Evolutionary conservation across 1,140 invertebrate genomes (phyloP), one percentile per base, ranked within the genome.

Genomic region (Eumaeus atala): DNA sequence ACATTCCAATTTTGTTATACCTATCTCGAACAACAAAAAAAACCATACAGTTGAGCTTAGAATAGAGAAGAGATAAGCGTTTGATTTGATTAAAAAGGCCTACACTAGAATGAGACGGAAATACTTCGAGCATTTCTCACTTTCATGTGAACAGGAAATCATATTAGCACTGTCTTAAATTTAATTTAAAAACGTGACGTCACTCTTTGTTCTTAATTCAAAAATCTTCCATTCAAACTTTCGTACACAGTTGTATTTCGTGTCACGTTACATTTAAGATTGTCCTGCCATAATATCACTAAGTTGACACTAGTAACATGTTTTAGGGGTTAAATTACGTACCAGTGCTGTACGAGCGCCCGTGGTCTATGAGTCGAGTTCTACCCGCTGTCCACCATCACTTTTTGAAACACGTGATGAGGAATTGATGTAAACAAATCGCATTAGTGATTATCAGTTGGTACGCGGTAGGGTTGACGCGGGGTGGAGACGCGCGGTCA

Each of bases 351-450:
- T 21, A 54, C 21, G 61, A 35, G 54, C 52, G 17, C 36, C 48
- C 36, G 56, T 28, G 47, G 52, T 51, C 57, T 56, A 54, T 56
- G 49, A n/a, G 44, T 44, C 42, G 38, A 9, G 48, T 56, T 62
- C 61, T 67, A 66, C 57, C 67, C 60, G 56, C 59, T 63, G 65
- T 62, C 67, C 58, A 72, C 67, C 73, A 78, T 82, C 70, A 73
- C 64, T 65, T 62, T 56, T 62, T 56, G 42, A 62, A 63, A 58
- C 76, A 79, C 76, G 76, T 82, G 77, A 74, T 69, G 66, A 62
- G 61, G 62, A 68, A 63, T 72, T 64, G 56, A 66, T 74, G 78
- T 82, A 79, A 82, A 82, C 78, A 82, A 76, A 77, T 77, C 67
- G 69, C 70, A 77, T 74, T 73, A 73, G 62, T 66, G 61, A 61